phyloP scores from a whole-genome alignment of 1,140 invertebrate genomes.

The Rhopalosiphum padi region DNA sequence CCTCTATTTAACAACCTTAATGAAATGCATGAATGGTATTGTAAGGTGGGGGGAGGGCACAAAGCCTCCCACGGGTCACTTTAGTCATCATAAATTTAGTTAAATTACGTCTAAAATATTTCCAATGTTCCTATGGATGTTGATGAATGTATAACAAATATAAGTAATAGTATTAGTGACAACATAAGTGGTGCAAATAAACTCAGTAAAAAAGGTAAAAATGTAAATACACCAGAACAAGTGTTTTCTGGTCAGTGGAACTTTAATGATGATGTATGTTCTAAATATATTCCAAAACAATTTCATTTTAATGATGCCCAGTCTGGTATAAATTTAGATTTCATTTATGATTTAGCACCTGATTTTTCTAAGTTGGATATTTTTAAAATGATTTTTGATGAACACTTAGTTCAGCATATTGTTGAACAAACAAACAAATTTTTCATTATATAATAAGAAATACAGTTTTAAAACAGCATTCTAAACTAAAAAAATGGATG shows the following conservation, averaged over 20 bases:
- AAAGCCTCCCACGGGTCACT: too few species aligned
- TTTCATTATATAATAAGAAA: background rate
- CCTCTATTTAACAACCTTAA: too few species aligned
- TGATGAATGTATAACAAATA: background rate
- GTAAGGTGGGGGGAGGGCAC: too few species aligned
- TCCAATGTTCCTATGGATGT: background rate
- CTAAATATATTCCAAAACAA: background rate
- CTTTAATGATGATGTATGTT: background rate
- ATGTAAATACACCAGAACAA: background rate
- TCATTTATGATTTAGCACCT: background rate
- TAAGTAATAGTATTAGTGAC: background rate
- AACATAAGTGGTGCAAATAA: background rate
- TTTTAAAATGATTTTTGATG: background rate
- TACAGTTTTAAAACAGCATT: background rate
- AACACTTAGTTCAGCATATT: slow-evolving; percentile 14
- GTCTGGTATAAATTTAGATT: background rate
- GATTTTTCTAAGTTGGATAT: background rate
- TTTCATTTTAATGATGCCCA: background rate
- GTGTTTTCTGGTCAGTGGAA: background rate
- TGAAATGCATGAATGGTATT: too few species aligned
- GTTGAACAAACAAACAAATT: background rate
- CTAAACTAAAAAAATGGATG: background rate
- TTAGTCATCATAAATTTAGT: too few species aligned
- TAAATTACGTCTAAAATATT: background rate
- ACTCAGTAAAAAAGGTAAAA: background rate